A percentile compares a stretch with the other conserved stretches of the same genome.
Evolutionary conservation across 2,797 vertebrate genomes (phyloP).

Genomic region (Propithecus perrieri): DNA sequence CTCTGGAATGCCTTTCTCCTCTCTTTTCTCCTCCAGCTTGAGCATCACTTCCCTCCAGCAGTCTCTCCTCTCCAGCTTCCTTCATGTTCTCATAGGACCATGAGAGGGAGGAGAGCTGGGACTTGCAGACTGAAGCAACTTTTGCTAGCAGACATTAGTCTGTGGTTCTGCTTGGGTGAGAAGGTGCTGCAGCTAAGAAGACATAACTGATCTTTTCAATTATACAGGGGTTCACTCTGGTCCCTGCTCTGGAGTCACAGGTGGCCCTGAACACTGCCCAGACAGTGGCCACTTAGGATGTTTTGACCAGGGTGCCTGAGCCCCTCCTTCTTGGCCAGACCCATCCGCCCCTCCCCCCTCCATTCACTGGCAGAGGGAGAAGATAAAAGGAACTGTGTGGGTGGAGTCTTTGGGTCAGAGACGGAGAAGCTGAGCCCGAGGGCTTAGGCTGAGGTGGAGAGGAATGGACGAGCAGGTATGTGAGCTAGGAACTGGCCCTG

Average conservation of each 20-base stretch:
- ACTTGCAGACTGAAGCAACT: background rate
- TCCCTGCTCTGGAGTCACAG: background rate
- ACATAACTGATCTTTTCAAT: background rate
- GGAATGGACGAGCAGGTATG: constrained; percentile 14
- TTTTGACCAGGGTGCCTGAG: background rate
- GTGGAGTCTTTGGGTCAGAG: background rate
- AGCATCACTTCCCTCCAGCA: background rate
- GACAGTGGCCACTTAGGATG: background rate
- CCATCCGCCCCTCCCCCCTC: too few relatives aligned
- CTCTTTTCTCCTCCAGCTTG: background rate
- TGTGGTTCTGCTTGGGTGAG: background rate
- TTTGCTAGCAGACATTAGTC: background rate
- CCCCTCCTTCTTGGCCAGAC: background rate
- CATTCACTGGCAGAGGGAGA: background rate
- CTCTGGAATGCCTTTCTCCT: background rate
- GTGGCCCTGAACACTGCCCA: background rate
- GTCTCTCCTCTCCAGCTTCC: background rate
- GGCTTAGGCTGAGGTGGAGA: background rate
- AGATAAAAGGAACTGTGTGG: background rate
- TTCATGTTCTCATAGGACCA: background rate
- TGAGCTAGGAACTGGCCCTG: constrained; percentile 58
- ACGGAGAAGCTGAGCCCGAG: constrained; percentile 64
- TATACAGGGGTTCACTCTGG: background rate
- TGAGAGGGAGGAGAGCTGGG: too few relatives aligned
- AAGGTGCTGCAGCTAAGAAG: background rate